Percentiles rank a stretch among this genome's conserved stretches.
Evolutionary conservation across 37 sponge, comb jelly and placozoan species (phyloP).

Genomic region (Hexactinellida sp.): DNA sequence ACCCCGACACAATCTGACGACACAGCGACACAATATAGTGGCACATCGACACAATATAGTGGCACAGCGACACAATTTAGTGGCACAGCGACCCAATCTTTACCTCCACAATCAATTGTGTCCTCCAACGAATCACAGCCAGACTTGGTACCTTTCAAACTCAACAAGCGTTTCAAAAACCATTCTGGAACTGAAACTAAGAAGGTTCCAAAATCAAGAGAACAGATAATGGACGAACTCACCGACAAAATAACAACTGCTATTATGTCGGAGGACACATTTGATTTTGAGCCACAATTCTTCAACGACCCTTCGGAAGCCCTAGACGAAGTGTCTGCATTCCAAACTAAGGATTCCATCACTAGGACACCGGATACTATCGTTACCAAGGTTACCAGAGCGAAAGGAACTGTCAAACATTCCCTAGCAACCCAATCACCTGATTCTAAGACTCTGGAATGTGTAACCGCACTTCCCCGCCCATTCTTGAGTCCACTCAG

Average conservation of each 20-base stretch:
- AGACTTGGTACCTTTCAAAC: not conserved
- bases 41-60: not conserved
- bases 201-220: not conserved
- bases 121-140: not conserved
- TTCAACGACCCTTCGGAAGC: not conserved
- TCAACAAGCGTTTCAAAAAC: not conserved
- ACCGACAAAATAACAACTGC: not conserved
- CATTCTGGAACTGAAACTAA: not conserved
- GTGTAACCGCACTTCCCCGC: not conserved
- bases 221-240: not conserved
- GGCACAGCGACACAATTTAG: not conserved
- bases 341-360: not conserved
- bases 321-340: not conserved
- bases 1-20: not conserved
- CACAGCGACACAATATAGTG: not conserved
- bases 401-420: too few relatives aligned
- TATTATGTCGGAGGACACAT: not conserved
- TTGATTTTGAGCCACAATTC: not conserved
- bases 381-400: not conserved
- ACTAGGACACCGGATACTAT: not conserved
- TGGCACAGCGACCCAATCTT: not conserved
- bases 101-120: not conserved
- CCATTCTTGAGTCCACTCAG: not conserved
- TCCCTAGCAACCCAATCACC: constrained; percentile 5
- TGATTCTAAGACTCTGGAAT: not conserved